Conservation (phyloP, 23 tunicate species). For the Trididemnum miniatum region DNA sequence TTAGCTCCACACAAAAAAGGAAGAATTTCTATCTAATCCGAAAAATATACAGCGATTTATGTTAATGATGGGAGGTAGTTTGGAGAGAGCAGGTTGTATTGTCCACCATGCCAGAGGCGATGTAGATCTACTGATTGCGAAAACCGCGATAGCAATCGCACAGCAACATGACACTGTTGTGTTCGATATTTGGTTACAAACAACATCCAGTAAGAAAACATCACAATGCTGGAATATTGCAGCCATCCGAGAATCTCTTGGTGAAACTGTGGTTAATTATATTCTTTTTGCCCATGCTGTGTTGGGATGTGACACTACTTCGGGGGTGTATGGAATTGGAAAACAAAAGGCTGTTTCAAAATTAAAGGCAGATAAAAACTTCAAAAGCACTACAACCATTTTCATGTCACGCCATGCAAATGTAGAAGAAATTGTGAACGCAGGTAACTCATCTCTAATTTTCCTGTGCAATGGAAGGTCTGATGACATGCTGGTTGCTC, state of each 20-base stretch:
- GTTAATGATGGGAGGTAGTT: neutral
- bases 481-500: neutral
- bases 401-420: slow-evolving; percentile 23
- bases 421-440: neutral
- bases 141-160: no score
- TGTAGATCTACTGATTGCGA: neutral
- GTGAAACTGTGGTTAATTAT: neutral
- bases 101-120: slow-evolving; percentile 18
- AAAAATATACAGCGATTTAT: slow-evolving; percentile 13
- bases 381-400: neutral
- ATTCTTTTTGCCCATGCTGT: slow-evolving; percentile 11
- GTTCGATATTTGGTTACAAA: neutral
- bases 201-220: slow-evolving; percentile 10
- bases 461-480: slow-evolving; percentile 3
- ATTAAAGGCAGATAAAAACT: slow-evolving; percentile 4
- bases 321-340: slow-evolving; percentile 10
- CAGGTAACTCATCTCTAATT: slow-evolving; percentile 2
- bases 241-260: neutral
- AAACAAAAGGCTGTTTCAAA: slow-evolving; percentile 17
- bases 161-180: no score
- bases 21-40: neutral
- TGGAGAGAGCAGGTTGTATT: slow-evolving; percentile 4
- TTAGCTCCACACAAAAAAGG: slow-evolving; percentile 7
- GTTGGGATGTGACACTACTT: slow-evolving; percentile 19
- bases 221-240: neutral